phyloP scores from a whole-genome alignment of 2,113 vertebrate species.

The Otus sunia region DNA sequence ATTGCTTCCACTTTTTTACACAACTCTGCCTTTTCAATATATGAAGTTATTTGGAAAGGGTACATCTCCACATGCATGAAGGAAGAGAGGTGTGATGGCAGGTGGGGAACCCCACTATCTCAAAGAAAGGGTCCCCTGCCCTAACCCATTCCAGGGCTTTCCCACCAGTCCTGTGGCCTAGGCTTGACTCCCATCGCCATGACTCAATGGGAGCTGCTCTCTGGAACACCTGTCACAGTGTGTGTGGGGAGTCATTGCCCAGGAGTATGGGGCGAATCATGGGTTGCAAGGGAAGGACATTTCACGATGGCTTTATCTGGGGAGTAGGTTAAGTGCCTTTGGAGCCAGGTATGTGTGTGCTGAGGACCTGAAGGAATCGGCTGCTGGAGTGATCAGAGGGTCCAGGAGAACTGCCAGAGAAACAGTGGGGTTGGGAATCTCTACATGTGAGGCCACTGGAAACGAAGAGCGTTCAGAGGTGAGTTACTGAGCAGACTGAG shows the following conservation, averaged over 20 bases:
- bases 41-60: neutral
- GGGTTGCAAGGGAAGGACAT: neutral
- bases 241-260: neutral
- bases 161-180: neutral
- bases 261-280: neutral
- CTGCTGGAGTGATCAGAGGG: neutral
- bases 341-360: neutral
- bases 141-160: too few species aligned
- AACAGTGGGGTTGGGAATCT: neutral
- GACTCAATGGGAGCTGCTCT: neutral
- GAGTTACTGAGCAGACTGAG: neutral
- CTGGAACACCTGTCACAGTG: neutral
- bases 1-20: neutral
- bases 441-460: neutral
- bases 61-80: accelerated
- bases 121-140: neutral
- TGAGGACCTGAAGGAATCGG: neutral
- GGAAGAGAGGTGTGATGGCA: accelerated
- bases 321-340: neutral
- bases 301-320: neutral
- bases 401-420: neutral
- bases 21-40: neutral
- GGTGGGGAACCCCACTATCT: neutral
- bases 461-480: accelerated
- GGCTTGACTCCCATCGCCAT: accelerated